Percentiles rank a stretch among this genome's conserved stretches.
Conservation (phyloP, 2,888 invertebrate genomes). For the Folsomia candida region DNA sequence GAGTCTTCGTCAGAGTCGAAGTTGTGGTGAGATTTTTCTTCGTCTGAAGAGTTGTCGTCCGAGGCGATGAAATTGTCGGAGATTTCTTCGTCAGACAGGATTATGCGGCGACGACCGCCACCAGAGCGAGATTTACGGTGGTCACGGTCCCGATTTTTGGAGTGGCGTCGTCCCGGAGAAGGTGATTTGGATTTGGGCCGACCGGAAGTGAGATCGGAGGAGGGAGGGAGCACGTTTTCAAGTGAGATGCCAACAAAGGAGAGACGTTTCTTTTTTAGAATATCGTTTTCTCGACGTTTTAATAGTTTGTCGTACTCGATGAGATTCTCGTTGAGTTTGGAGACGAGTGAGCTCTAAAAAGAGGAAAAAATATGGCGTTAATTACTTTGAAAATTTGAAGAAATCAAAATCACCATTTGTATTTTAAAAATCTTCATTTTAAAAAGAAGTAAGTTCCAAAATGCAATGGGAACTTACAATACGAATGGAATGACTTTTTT, state of each 20-base stretch:
- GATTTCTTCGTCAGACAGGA: constrained; percentile 51
- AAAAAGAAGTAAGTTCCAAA: no score
- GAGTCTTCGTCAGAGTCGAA: constrained; percentile 58
- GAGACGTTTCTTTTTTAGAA: constrained; percentile 66
- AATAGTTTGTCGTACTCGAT: constrained; percentile 73
- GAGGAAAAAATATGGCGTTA: constrained; percentile 20
- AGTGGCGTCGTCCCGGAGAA: not conserved
- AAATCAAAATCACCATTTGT: constrained; percentile 30
- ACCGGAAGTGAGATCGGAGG: not conserved
- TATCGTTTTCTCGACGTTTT: constrained; percentile 65
- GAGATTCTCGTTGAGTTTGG: constrained; percentile 70
- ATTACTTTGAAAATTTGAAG: not conserved
- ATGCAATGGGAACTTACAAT: no score
- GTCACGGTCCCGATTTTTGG: constrained; percentile 49
- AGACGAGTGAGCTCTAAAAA: constrained; percentile 64
- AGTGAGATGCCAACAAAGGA: constrained; percentile 73
- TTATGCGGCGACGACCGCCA: constrained; percentile 51
- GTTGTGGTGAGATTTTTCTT: not conserved
- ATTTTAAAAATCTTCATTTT: constrained; percentile 4
- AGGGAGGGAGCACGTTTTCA: constrained; percentile 64
- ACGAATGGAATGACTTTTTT: no score
- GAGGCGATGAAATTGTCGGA: constrained; percentile 44
- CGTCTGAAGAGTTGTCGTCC: constrained; percentile 40
- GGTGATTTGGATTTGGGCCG: not conserved
- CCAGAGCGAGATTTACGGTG: constrained; percentile 55